Evolutionary conservation across 23 tunicate genomes (phyloP).

Genomic region (Trididemnum nubilum): DNA sequence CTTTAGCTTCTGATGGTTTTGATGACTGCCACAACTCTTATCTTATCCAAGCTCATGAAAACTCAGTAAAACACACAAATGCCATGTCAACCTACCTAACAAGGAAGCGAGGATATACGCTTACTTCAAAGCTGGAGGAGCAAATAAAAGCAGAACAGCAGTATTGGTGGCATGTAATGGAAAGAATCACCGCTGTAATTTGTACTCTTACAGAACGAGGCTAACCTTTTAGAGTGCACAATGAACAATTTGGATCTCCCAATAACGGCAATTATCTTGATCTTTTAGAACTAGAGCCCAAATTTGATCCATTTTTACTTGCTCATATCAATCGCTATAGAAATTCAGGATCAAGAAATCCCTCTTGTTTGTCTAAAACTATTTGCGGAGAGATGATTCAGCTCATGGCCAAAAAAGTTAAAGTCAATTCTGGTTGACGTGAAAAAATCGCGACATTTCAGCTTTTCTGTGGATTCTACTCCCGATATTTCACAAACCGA

Average conservation of each 20-base stretch:
- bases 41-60: constrained; percentile 34
- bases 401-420: constrained; percentile 24
- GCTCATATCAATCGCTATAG: constrained; percentile 35
- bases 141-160: constrained; percentile 36
- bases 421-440: constrained; percentile 17
- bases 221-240: constrained; percentile 32
- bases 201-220: constrained; percentile 10
- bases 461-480: constrained; percentile 32
- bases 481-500: constrained; percentile 22
- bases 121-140: constrained; percentile 34
- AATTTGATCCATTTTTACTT: constrained; percentile 47
- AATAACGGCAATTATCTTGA: constrained; percentile 41
- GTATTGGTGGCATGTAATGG: constrained; percentile 45
- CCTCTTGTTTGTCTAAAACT: constrained; percentile 32
- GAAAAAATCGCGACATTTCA: constrained; percentile 33
- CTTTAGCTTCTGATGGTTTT: constrained; percentile 34
- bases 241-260: constrained; percentile 43
- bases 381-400: constrained; percentile 33
- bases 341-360: constrained; percentile 36
- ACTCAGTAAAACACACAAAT: constrained; percentile 28
- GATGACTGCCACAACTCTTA: constrained; percentile 28
- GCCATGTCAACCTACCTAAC: constrained; percentile 18
- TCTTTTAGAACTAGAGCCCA: constrained; percentile 26
- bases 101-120: constrained; percentile 40
- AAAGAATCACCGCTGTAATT: constrained; percentile 31